These are phyloP conservation scores for Mustelus asterias DNA, from an alignment of 2,113 vertebrate genomes.

Conservation along the genomic window DNA sequence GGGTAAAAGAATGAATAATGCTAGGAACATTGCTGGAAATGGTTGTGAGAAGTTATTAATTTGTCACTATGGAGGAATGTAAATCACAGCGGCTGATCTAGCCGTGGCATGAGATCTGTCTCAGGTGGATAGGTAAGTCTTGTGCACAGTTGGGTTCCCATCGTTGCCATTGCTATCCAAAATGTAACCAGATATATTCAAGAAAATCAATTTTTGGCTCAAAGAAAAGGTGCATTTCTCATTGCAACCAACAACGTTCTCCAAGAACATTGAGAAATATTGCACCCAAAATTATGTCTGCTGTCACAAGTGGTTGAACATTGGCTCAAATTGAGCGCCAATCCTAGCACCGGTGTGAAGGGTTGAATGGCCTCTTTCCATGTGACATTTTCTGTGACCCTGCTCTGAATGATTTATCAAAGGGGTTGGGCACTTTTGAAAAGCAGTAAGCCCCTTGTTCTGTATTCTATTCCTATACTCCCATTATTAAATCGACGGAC, in stretches of 20 bases:
- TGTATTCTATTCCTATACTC: not conserved
- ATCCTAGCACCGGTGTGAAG: not conserved
- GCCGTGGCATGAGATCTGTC: not conserved
- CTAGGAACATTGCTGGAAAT: not conserved
- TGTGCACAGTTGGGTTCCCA: not conserved
- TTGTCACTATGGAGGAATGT: not conserved
- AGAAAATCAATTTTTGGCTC: not conserved
- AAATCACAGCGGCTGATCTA: not conserved
- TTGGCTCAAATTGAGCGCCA: not conserved
- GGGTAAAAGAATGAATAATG: not conserved
- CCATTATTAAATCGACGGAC: not conserved
- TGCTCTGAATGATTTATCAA: not conserved
- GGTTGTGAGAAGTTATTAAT: not conserved
- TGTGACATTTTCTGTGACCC: not conserved
- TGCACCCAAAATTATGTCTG: not conserved
- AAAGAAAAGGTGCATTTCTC: not conserved
- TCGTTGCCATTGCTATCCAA: not conserved
- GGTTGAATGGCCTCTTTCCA: not conserved
- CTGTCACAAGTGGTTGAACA: not conserved
- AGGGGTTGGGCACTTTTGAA: not conserved
- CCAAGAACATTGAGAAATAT: not conserved
- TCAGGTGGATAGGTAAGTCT: not conserved
- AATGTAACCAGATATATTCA: not conserved
- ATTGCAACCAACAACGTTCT: not conserved
- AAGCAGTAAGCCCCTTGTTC: not conserved